Conservation (phyloP, 92 coral and sea anemone species). For the Blastomussa wellsi region DNA sequence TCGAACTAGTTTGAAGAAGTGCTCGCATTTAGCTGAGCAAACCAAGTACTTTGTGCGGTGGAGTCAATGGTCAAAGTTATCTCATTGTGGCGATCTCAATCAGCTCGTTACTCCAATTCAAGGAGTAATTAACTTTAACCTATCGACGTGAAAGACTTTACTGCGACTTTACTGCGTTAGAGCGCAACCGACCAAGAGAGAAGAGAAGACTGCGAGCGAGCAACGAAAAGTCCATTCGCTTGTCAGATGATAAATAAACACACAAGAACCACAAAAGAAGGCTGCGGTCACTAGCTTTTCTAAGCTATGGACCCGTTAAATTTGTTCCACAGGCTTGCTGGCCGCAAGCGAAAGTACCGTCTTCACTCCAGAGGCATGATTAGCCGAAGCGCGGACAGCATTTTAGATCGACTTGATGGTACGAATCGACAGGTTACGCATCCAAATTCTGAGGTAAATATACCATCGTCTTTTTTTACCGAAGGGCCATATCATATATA, state of each 20-base stretch:
- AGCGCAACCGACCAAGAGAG: neutral
- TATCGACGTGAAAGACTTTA: neutral
- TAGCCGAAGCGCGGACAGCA: constrained; percentile 41
- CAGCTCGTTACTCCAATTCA: neutral
- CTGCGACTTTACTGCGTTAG: neutral
- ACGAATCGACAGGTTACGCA: constrained; percentile 24
- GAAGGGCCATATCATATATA: neutral
- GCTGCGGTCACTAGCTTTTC: neutral
- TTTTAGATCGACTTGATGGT: constrained; percentile 36
- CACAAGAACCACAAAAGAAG: neutral
- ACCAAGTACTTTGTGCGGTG: neutral
- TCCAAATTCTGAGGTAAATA: constrained; percentile 33
- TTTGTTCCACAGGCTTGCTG: constrained; percentile 22
- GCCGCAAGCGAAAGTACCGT: constrained; percentile 29
- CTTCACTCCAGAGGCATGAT: neutral
- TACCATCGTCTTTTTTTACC: neutral
- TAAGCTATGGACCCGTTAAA: constrained; percentile 7
- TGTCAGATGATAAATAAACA: neutral
- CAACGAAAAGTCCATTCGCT: neutral
- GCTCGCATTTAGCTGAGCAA: neutral
- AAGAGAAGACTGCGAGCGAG: neutral
- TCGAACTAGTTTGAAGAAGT: neutral
- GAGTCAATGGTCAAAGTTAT: neutral
- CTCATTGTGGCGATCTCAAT: neutral
- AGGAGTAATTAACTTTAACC: neutral